Conservation (phyloP, 2,797 vertebrate species). For the Mormyrops boulengeri region DNA sequence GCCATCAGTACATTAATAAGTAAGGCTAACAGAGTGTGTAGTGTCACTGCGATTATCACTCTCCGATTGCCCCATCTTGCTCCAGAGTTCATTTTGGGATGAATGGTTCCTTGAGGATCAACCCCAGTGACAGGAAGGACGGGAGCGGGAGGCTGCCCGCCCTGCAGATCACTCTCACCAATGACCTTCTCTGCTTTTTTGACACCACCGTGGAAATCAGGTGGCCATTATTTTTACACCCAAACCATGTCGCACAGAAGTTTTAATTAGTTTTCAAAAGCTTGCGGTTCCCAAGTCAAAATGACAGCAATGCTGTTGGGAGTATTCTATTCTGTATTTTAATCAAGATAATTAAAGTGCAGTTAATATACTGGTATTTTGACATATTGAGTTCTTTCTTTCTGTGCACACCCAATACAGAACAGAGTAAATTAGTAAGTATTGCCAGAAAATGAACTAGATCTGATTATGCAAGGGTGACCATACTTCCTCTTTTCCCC, state of each 20-base stretch:
- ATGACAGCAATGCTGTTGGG: background rate
- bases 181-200: conserved; percentile 77
- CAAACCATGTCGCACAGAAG: background rate
- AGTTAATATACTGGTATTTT: background rate
- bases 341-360: background rate
- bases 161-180: conserved; percentile 73
- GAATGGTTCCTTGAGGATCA: conserved; percentile 83
- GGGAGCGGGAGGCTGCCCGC: conserved; percentile 45
- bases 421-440: background rate
- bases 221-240: conserved; percentile 50
- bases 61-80: conserved; percentile 25
- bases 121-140: conserved; percentile 56
- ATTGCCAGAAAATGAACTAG: background rate
- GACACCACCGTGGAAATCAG: conserved; percentile 79
- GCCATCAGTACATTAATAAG: background rate
- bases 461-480: background rate
- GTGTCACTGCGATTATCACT: background rate
- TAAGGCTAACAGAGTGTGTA: background rate
- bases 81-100: conserved; percentile 90
- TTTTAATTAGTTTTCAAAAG: background rate
- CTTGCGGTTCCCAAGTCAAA: background rate
- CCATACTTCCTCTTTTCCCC: background rate
- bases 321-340: background rate
- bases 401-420: background rate
- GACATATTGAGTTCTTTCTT: background rate